phyloP scores from a whole-genome alignment of 2,888 invertebrate genomes.

The Nemurella pictetii region DNA sequence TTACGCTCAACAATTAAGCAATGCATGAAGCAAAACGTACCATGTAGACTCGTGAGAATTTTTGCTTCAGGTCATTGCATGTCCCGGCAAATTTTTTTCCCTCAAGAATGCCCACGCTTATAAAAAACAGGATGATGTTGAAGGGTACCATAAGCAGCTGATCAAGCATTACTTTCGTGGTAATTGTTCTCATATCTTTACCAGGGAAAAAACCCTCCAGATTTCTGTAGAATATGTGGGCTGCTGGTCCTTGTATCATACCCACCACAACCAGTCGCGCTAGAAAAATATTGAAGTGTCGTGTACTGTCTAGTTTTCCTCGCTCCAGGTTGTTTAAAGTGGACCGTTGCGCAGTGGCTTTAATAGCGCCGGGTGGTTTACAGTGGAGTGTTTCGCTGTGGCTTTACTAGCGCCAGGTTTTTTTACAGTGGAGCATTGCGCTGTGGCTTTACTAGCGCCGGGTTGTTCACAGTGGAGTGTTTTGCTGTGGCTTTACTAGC shows the following conservation, averaged over 20 bases:
- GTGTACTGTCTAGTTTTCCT: too few species aligned
- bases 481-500: too few species aligned
- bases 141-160: not conserved
- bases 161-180: not conserved
- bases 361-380: not conserved
- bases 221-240: constrained; percentile 52
- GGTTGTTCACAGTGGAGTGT: too few species aligned
- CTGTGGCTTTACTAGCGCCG: too few species aligned
- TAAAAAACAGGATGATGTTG: not conserved
- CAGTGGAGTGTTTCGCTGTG: not conserved
- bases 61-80: not conserved
- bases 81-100: not conserved
- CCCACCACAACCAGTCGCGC: constrained; percentile 53
- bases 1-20: not conserved
- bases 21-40: not conserved
- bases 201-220: not conserved
- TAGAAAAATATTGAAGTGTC: constrained; percentile 37
- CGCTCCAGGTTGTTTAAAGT: not conserved
- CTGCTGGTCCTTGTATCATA: constrained; percentile 53
- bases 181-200: not conserved
- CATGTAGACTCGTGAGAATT: not conserved
- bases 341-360: not conserved
- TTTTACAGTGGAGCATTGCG: too few species aligned
- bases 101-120: not conserved
- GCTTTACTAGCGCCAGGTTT: not conserved